These are phyloP conservation scores for Sinonovacula constricta DNA, from an alignment of 1,140 invertebrate species.

Conservation along the genomic window DNA sequence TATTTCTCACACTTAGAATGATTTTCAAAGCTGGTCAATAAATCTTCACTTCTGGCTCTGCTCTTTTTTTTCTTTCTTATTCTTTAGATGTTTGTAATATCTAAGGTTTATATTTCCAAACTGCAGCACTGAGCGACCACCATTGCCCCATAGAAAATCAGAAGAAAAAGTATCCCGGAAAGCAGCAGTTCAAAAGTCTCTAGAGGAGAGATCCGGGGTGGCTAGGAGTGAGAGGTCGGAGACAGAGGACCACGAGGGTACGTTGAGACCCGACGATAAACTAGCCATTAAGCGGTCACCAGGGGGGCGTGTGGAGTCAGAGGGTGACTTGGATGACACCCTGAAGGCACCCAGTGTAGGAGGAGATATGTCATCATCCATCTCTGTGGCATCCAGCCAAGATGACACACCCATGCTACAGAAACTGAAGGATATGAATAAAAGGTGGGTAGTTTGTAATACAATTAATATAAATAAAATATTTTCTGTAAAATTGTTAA, in stretches of 20 bases:
- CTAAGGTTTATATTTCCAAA: too few relatives aligned
- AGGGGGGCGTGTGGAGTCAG: conserved; percentile 32
- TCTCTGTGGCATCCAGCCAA: conserved; percentile 54
- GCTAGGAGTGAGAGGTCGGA: neutral
- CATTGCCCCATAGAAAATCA: conserved; percentile 34
- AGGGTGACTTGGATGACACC: conserved; percentile 37
- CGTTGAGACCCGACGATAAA: conserved; percentile 15
- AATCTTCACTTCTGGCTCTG: too few relatives aligned
- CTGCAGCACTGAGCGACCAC: conserved; percentile 13
- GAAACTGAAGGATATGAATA: conserved; percentile 71
- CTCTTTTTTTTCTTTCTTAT: too few relatives aligned
- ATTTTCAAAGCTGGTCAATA: neutral
- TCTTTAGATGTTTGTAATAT: too few relatives aligned
- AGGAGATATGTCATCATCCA: conserved; percentile 29
- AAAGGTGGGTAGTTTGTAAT: conserved; percentile 65
- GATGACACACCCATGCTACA: conserved; percentile 70
- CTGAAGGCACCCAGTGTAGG: conserved; percentile 23
- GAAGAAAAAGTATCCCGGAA: conserved; percentile 32
- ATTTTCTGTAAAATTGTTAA: too few relatives aligned
- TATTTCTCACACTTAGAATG: neutral
- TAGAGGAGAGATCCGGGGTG: conserved; percentile 18
- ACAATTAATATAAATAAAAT: too few relatives aligned
- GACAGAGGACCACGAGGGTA: neutral
- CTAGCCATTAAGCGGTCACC: conserved; percentile 17
- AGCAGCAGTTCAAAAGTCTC: conserved; percentile 19